Conservation (phyloP, 1,140 invertebrate genomes). For the Gonatopus flavifemur region DNA sequence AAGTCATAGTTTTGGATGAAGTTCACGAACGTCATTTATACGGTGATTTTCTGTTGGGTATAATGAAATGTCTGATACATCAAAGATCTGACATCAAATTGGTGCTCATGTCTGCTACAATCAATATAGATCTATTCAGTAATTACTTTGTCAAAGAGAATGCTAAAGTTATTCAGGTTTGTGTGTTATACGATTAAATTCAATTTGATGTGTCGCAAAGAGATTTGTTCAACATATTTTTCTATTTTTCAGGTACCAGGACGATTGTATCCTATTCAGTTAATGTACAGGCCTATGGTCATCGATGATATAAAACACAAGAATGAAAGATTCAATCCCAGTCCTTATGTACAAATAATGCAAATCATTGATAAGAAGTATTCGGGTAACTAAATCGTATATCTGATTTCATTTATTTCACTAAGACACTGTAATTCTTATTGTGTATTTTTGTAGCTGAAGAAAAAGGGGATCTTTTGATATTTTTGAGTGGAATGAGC, state of each 20-base stretch:
- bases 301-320: constrained; percentile 71
- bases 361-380: constrained; percentile 91
- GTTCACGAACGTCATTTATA: constrained; percentile 94
- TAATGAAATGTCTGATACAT: constrained; percentile 86
- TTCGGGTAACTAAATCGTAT: constrained; percentile 60
- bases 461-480: constrained; percentile 93
- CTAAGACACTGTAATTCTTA: constrained; percentile 7
- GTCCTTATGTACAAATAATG: constrained; percentile 90
- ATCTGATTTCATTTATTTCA: not conserved
- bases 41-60: constrained; percentile 92
- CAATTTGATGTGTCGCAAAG: no score
- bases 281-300: constrained; percentile 82
- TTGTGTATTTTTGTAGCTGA: constrained; percentile 62
- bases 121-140: constrained; percentile 92
- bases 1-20: constrained; percentile 92
- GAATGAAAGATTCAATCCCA: constrained; percentile 80
- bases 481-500: constrained; percentile 94
- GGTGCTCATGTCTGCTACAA: constrained; percentile 98
- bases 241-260: constrained; percentile 79
- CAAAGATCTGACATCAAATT: constrained; percentile 83
- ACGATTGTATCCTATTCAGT: constrained; percentile 87
- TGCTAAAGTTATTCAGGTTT: constrained; percentile 80
- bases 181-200: no score
- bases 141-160: constrained; percentile 84
- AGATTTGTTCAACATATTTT: constrained; percentile 25